Percentiles rank a stretch among this genome's conserved stretches.
phyloP scores from a whole-genome alignment of 2,888 invertebrate genomes.

The Argynnis bischoffii region DNA sequence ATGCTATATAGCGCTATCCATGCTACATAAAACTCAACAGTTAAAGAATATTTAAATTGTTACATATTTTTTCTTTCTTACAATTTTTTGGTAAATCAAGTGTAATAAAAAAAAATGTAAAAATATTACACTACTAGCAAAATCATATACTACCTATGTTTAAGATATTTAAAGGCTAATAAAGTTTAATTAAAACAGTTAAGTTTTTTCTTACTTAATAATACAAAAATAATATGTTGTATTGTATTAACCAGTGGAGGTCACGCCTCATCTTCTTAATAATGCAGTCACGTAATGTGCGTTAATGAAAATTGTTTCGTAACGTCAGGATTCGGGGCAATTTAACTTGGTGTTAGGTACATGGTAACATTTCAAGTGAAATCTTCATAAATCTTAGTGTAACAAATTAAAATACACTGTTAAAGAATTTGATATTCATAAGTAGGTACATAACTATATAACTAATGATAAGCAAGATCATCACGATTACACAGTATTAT shows the following conservation, averaged over 20 bases:
- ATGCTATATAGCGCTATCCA: background rate
- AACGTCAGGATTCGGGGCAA: conserved; percentile 65
- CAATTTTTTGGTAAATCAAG: no score
- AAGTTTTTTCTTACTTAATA: background rate
- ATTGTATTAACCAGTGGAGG: background rate
- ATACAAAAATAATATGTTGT: background rate
- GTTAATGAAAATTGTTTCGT: conserved; percentile 77
- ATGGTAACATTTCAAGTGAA: conserved; percentile 50
- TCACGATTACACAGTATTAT: no score
- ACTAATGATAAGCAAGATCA: no score
- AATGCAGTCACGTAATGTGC: conserved; percentile 71
- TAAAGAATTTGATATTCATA: background rate
- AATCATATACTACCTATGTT: no score
- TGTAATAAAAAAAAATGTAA: no score
- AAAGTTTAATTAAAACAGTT: background rate
- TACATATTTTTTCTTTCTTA: no score
- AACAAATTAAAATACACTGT: background rate
- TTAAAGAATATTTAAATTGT: no score
- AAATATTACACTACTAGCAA: no score
- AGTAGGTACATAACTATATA: no score
- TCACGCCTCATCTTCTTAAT: conserved; percentile 50
- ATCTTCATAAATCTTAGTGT: background rate
- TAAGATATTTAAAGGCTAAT: no score
- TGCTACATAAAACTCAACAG: background rate
- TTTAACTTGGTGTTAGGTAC: conserved; percentile 64